Conservation (phyloP, 2,888 invertebrate species). For the Drosophila eohydei region DNA sequence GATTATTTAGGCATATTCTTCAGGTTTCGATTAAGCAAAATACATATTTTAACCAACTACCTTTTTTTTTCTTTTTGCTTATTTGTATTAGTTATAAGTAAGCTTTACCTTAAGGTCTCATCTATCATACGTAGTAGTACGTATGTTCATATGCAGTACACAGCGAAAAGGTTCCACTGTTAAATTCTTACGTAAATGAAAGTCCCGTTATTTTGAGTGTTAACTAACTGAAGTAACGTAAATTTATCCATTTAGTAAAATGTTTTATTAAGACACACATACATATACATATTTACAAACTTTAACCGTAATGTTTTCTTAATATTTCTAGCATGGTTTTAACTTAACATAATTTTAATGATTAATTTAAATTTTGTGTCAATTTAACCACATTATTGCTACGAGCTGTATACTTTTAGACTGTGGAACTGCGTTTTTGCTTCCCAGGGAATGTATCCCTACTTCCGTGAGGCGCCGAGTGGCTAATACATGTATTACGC, state of each 20-base stretch:
- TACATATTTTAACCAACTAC: slow-evolving; percentile 35
- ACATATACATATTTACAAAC: slow-evolving; percentile 41
- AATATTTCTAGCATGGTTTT: slow-evolving; percentile 17
- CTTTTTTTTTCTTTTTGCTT: too few relatives aligned
- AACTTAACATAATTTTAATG: slow-evolving; percentile 43
- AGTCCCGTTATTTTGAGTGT: too few relatives aligned
- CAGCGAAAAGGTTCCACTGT: too few relatives aligned
- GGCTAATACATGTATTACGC: background rate
- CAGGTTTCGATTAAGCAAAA: slow-evolving; percentile 38
- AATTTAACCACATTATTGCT: slow-evolving; percentile 31
- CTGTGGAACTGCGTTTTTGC: slow-evolving; percentile 43
- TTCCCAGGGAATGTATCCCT: slow-evolving; percentile 16
- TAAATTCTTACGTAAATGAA: background rate
- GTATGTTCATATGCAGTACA: too few relatives aligned
- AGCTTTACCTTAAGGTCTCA: slow-evolving; percentile 15
- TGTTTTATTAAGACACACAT: slow-evolving; percentile 29
- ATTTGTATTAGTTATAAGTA: background rate
- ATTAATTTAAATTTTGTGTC: slow-evolving; percentile 22
- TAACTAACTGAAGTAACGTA: background rate
- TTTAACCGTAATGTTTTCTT: slow-evolving; percentile 29
- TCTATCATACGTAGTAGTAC: too few relatives aligned
- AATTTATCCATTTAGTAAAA: background rate
- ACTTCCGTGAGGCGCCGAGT: background rate
- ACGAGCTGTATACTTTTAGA: slow-evolving; percentile 13
- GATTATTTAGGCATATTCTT: slow-evolving; percentile 23